Conservation (phyloP, 2,797 vertebrate species). For the Tadarida brasiliensis region DNA sequence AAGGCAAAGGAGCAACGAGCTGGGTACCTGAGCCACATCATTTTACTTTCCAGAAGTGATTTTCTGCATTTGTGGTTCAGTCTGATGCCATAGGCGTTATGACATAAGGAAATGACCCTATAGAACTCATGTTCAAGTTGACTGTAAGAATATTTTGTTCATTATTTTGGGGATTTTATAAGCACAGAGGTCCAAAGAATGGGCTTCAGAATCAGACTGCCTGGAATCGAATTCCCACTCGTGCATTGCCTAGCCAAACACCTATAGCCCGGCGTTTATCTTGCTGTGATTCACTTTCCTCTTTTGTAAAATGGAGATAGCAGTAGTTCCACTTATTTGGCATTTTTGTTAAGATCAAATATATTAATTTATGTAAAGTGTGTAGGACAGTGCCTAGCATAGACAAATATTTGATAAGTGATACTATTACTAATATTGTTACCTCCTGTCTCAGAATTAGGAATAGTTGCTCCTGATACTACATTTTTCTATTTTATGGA, state of each 20-base stretch:
- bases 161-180: slow-evolving; percentile 36
- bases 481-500: not conserved
- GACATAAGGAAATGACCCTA: not conserved
- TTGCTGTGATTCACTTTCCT: slow-evolving; percentile 18
- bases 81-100: not conserved
- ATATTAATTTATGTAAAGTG: not conserved
- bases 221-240: not conserved
- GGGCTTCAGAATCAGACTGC: slow-evolving; percentile 25
- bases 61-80: slow-evolving; percentile 19
- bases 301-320: not conserved
- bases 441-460: not conserved
- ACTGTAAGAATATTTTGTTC: slow-evolving; percentile 15
- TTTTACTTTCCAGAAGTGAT: slow-evolving; percentile 22
- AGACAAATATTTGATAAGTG: not conserved
- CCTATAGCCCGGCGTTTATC: not conserved
- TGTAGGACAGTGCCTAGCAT: not conserved
- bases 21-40: not conserved
- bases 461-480: not conserved
- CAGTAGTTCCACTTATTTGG: not conserved
- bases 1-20: not conserved
- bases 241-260: not conserved
- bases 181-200: not conserved
- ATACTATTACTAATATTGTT: not conserved
- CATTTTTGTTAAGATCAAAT: slow-evolving; percentile 23
- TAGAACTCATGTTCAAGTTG: not conserved